Conservation (phyloP, 2,888 invertebrate species). For the Zaprionus bogoriensis region DNA sequence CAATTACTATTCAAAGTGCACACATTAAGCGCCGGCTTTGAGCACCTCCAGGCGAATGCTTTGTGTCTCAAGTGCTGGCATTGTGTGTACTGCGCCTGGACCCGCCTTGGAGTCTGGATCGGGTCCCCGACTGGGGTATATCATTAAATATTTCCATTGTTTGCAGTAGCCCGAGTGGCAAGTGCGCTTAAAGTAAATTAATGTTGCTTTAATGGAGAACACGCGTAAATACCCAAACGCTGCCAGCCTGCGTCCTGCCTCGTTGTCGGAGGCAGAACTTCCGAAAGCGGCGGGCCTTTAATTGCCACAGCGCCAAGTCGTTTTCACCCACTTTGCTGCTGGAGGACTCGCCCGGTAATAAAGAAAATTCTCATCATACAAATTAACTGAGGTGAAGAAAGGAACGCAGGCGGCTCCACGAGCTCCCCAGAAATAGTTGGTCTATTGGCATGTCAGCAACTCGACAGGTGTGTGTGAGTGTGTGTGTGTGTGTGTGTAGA, state of each 20-base stretch:
- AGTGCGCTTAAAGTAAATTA: constrained; percentile 54
- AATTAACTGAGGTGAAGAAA: constrained; percentile 53
- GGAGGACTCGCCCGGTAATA: constrained; percentile 18
- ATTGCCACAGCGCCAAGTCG: constrained; percentile 45
- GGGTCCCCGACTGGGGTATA: neutral
- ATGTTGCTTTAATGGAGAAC: constrained; percentile 61
- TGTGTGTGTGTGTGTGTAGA: constrained; percentile 2
- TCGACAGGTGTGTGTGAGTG: constrained; percentile 5
- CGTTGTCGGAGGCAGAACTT: constrained; percentile 6
- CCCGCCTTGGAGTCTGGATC: neutral
- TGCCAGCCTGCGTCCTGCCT: constrained; percentile 1
- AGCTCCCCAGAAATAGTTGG: constrained; percentile 30
- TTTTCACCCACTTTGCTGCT: constrained; percentile 48
- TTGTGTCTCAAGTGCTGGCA: constrained; percentile 25
- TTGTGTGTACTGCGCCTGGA: neutral
- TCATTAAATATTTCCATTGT: constrained; percentile 63
- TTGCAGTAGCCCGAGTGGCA: constrained; percentile 25
- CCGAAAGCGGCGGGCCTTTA: constrained; percentile 36
- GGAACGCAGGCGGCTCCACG: constrained; percentile 25
- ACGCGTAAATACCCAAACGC: constrained; percentile 57
- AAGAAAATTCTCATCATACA: constrained; percentile 51
- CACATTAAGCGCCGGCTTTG: constrained; percentile 9
- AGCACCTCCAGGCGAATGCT: constrained; percentile 3
- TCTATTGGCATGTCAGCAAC: constrained; percentile 38
- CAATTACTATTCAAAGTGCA: constrained; percentile 21